Evolutionary conservation across 2,797 vertebrate genomes (phyloP).

Genomic region (Perodicticus potto): DNA sequence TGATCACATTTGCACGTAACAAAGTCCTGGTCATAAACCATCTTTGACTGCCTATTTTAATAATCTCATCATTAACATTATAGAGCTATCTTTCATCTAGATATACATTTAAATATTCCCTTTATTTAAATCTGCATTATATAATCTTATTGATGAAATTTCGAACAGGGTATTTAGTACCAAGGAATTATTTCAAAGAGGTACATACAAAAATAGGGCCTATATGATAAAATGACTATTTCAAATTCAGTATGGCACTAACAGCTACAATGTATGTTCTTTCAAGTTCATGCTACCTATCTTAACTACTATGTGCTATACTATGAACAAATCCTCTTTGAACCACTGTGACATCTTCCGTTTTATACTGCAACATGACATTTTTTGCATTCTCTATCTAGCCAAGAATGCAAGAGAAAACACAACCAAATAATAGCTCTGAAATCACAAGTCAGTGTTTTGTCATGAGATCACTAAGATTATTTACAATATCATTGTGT

Average conservation of each 20-base stretch:
- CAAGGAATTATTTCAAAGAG: slow-evolving; percentile 23
- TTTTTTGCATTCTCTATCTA: slow-evolving; percentile 32
- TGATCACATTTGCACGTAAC: slow-evolving; percentile 5
- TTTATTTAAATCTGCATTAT: slow-evolving; percentile 27
- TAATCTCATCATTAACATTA: neutral
- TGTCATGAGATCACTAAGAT: neutral
- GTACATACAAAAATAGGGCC: neutral
- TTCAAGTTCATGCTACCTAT: neutral
- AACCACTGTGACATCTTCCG: neutral
- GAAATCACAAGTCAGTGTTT: slow-evolving; percentile 31
- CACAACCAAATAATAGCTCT: slow-evolving; percentile 34
- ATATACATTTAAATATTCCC: slow-evolving; percentile 2
- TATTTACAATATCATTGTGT: slow-evolving; percentile 6
- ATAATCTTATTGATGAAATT: neutral
- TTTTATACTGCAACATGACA: neutral
- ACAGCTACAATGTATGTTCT: neutral
- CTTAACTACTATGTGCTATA: neutral
- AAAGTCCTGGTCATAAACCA: slow-evolving; percentile 1
- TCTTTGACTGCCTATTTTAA: slow-evolving; percentile 16
- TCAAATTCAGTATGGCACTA: neutral
- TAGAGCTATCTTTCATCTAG: slow-evolving; percentile 15
- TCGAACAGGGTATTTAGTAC: neutral
- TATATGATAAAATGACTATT: neutral
- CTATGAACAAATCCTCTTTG: neutral
- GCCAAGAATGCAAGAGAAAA: slow-evolving; percentile 28